Percentiles rank a stretch among this genome's conserved stretches.
phyloP scores from a whole-genome alignment of 2,113 vertebrate genomes.

The Gobio gobio region DNA sequence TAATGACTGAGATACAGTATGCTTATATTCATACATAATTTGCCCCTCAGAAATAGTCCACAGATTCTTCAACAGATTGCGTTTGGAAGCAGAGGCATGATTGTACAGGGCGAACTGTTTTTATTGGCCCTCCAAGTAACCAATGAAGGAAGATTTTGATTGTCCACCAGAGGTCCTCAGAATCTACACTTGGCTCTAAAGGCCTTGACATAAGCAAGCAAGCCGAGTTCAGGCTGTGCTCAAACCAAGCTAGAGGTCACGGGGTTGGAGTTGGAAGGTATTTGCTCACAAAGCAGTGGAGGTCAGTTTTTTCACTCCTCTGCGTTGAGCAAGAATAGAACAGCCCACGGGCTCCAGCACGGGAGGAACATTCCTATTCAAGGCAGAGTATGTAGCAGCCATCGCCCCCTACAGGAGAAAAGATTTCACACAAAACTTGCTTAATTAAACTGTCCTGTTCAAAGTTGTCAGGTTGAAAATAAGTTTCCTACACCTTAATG shows the following conservation, averaged over 20 bases:
- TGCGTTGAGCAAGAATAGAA: constrained; percentile 88
- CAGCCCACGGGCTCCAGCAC: constrained; percentile 89
- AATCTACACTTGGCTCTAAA: constrained; percentile 37
- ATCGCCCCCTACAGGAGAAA: constrained; percentile 82
- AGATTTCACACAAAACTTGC: background rate
- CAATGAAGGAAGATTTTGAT: constrained; percentile 39
- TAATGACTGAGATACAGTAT: constrained; percentile 50
- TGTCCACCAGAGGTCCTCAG: constrained; percentile 46
- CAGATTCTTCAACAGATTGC: constrained; percentile 10
- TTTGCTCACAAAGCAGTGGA: constrained; percentile 85
- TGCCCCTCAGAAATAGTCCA: constrained; percentile 14
- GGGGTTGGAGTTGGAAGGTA: constrained; percentile 31
- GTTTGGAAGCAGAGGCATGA: constrained; percentile 41
- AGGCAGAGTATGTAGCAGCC: constrained; percentile 89
- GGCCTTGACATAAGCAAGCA: constrained; percentile 21
- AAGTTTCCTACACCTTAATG: too few species aligned
- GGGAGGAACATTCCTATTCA: constrained; percentile 85
- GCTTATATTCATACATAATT: constrained; percentile 40
- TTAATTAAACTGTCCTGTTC: background rate
- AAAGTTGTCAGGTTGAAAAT: too few species aligned
- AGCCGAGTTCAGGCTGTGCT: constrained; percentile 20
- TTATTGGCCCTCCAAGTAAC: constrained; percentile 17
- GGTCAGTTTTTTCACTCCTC: constrained; percentile 91
- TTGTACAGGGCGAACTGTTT: constrained; percentile 36
- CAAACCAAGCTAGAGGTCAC: constrained; percentile 37